Evolutionary conservation across 2,888 invertebrate genomes (phyloP).

Genomic region (Drosophila kambysellisi): DNA sequence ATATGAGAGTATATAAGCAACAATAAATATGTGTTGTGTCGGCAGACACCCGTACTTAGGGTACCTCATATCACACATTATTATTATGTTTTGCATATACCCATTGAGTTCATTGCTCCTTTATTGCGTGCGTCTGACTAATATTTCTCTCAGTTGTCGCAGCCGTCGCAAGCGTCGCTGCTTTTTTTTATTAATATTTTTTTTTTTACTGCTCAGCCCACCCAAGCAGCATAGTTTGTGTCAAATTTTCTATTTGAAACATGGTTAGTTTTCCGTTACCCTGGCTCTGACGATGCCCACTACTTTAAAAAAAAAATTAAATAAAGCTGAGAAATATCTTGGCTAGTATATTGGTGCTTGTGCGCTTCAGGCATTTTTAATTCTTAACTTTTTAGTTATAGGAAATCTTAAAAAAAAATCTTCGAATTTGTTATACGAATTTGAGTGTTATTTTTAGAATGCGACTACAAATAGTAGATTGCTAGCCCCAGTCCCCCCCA

Average conservation of each 20-base stretch:
- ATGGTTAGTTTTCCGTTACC: slow-evolving; percentile 29
- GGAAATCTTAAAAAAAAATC: background rate
- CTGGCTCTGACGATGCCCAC: slow-evolving; percentile 52
- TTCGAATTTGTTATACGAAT: background rate
- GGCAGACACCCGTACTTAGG: background rate
- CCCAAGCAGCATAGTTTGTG: slow-evolving; percentile 48
- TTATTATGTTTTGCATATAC: slow-evolving; percentile 6
- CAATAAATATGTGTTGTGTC: background rate
- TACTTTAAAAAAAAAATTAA: slow-evolving; percentile 15
- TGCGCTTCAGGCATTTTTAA: background rate
- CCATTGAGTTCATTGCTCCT: slow-evolving; percentile 58
- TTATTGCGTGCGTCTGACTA: slow-evolving; percentile 59
- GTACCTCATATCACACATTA: background rate
- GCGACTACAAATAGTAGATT: slow-evolving; percentile 2
- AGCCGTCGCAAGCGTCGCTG: background rate
- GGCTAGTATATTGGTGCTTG: slow-evolving; percentile 22
- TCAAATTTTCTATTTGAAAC: slow-evolving; percentile 17
- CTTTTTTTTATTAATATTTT: background rate
- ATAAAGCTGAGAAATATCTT: slow-evolving; percentile 40
- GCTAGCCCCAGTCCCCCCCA: background rate
- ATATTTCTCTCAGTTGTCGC: slow-evolving; percentile 47
- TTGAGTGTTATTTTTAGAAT: slow-evolving; percentile 6
- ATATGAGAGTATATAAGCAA: background rate
- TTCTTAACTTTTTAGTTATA: background rate
- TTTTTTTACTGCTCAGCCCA: slow-evolving; percentile 39